Base-by-base conservation (phyloP, 2,797 vertebrate genomes). In the Platyrinchus mystaceus region DNA sequence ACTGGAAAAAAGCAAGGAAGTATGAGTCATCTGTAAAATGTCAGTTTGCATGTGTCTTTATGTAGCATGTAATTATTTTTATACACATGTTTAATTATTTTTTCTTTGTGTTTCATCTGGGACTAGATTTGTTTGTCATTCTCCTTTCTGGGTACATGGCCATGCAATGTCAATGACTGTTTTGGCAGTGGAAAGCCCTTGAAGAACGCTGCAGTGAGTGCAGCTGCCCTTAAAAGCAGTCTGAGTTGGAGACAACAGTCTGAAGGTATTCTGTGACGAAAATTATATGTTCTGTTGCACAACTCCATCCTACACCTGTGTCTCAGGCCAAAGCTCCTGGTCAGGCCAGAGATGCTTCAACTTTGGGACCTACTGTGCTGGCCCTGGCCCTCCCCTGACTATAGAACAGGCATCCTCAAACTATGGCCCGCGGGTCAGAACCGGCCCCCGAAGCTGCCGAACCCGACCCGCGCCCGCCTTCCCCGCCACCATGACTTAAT, bases 1-100 rank as follows among this genome's bases (percentile, higher is more conserved):
- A 16, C 6, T 8, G 44, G 23, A 3, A 52, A 74, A 74, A 86
- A 62, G 19, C 82, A 86, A 52, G 47, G 39, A 90, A 82, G 52
- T 56, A 77, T 90, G 89, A 96, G 39, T 94, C 83, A 93, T 88
- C 67, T 15, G 3, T 43, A 82, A 46, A 78, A 79, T 64, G 91
- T 81, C 93, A 94, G 66, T 44, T 93, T 96, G 78, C 18, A 68
- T 71, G 84, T 69, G 66, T 70, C 84, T 68, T 91, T 69, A 56
- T 47, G 55, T 41, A 43, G 47, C 59, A 53, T 16, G 18, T 17
- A 76, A 95, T 91, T 86, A 64, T 84, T 94, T 96, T 91, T 93
- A 95, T 76, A 70, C 13, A 15, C 28, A 74, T 26, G 44, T 93
- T 93, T 96, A 90, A 93, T 94, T 95, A 94, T 67, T 89, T 88